Evolutionary conservation across 2,888 invertebrate genomes (phyloP), one percentile per base, ranked within the genome.

Genomic region (Apocheima hispidaria): DNA sequence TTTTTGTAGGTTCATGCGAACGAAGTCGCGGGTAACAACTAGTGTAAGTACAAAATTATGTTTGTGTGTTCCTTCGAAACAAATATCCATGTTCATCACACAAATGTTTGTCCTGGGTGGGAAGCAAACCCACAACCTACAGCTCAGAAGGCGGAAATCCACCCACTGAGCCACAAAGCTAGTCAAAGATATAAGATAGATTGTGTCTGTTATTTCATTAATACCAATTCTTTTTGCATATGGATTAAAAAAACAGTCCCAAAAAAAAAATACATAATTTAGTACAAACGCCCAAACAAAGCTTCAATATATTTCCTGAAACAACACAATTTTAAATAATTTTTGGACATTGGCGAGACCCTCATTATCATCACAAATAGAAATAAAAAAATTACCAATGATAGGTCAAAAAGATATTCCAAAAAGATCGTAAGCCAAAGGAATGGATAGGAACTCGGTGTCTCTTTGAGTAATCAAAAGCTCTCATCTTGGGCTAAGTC

Each of bases 381-480:
- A 49, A 52, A 51, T 44, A 51, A 60, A 60, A n/a, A 60, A 53
- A 20, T 7, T 35, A 52, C 30, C 46, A 61, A 48, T 49, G 40
- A 49, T 41, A 54, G 36, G 46, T 33, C 36, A 48, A 41, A 49
- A 43, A 40, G 33, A 51, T n/a, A 36, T 28, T 81, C 79, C 75
- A 83, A 82, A 82, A 82, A 86, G 79, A 79, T 79, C 79, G 77
- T 79, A 79, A 71, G 72, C 77, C 74, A 70, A 73, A 77, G 78
- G 79, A 82, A 85, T 84, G 78, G 40, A 82, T 80, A 83, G 78
- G 18, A 82, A 79, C 83, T 66, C 74, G 69, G 77, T 79, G 79
- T 78, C 85, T 78, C 86, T 87, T 86, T 87, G 86, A 87, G 82
- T 87, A 86, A 88, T 87, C 86, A 84, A 79, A 79, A 75, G 66